These are phyloP conservation scores for Caenorhabditis imperialis DNA, from an alignment of 2,888 invertebrate genomes.

Conservation along the genomic window DNA sequence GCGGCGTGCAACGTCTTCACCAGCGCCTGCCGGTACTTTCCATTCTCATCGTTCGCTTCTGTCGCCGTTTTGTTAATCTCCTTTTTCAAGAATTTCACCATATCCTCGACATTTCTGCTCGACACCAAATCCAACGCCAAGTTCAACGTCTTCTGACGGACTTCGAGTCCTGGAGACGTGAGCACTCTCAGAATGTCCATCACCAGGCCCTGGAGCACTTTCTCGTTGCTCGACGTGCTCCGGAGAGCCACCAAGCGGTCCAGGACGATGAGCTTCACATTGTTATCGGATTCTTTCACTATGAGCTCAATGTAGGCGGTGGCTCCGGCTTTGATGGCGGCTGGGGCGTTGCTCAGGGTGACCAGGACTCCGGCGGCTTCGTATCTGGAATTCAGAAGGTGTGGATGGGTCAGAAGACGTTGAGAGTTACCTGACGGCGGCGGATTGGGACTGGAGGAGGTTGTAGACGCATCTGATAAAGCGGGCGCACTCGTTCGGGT, in stretches of 20 bases:
- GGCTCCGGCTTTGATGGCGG: slow-evolving; percentile 96
- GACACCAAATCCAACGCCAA: slow-evolving; percentile 92
- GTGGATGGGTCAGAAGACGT: background rate
- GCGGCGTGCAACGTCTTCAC: slow-evolving; percentile 90
- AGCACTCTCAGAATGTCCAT: slow-evolving; percentile 95
- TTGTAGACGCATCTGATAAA: slow-evolving; percentile 99
- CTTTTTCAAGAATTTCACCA: slow-evolving; percentile 78
- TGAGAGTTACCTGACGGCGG: slow-evolving; percentile 86
- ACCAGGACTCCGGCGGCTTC: slow-evolving; percentile 98
- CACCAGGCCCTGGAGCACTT: slow-evolving; percentile 84
- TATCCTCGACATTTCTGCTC: slow-evolving; percentile 91
- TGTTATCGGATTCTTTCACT: slow-evolving; percentile 99
- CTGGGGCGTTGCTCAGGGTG: slow-evolving; percentile 96
- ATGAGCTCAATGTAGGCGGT: slow-evolving; percentile 98
- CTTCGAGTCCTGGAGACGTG: slow-evolving; percentile 79
- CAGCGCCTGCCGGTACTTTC: slow-evolving; percentile 90
- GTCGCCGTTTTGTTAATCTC: slow-evolving; percentile 76
- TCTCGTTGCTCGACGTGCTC: slow-evolving; percentile 79
- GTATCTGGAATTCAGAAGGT: slow-evolving; percentile 81
- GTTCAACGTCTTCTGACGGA: slow-evolving; percentile 87
- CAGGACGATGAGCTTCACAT: slow-evolving; percentile 97
- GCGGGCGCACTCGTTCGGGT: slow-evolving; percentile 93
- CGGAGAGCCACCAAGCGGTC: slow-evolving; percentile 92
- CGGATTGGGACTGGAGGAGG: slow-evolving; percentile 92
- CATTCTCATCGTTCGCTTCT: slow-evolving; percentile 89